Percentiles rank a stretch among this genome's conserved stretches.
Conservation (phyloP, 2,113 vertebrate species). For the Serinus canaria region DNA sequence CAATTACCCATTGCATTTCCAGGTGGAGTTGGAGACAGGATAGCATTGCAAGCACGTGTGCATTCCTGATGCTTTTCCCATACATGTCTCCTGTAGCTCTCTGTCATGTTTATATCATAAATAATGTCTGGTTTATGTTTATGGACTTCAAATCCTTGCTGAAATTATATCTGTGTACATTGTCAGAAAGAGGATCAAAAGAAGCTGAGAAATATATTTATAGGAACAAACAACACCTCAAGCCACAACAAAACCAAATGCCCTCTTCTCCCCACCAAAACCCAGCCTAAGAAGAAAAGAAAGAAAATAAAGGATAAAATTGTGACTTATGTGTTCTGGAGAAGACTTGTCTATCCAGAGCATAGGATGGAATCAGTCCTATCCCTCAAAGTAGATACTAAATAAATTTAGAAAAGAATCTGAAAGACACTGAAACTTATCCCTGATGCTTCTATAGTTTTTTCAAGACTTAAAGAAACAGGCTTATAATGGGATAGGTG, state of each 20-base stretch:
- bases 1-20: neutral
- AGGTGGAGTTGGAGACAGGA: neutral
- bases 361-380: neutral
- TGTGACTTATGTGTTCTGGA: neutral
- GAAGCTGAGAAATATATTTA: neutral
- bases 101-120: neutral
- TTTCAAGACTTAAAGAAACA: conserved; percentile 20
- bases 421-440: conserved; percentile 34
- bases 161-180: neutral
- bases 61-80: neutral
- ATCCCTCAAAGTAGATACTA: neutral
- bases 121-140: neutral
- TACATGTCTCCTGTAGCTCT: neutral
- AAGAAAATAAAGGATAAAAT: neutral
- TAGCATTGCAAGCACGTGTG: neutral
- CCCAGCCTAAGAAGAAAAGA: neutral
- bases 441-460: neutral
- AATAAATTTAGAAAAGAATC: conserved; percentile 25
- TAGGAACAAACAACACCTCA: neutral
- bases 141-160: neutral
- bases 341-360: neutral
- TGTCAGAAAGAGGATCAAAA: neutral
- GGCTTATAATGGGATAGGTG: conserved; percentile 21
- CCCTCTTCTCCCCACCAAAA: rapidly evolving
- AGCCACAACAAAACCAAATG: neutral